These are phyloP conservation scores for Otolemur garnettii DNA, from an alignment of 2,113 vertebrate species.

Conservation along the genomic window DNA sequence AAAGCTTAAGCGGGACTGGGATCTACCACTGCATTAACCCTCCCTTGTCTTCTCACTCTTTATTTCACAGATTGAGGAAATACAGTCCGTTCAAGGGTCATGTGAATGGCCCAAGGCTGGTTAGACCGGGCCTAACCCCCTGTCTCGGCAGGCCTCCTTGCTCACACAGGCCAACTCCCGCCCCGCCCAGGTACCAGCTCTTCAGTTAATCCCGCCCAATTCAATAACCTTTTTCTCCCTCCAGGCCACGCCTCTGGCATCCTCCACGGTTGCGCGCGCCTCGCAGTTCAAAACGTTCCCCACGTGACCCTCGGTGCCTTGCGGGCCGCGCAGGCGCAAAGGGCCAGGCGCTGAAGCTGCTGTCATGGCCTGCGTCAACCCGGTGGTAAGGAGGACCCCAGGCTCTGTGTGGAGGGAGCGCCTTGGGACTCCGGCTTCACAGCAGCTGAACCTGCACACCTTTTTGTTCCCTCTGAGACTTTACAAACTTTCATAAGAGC, in stretches of 20 bases:
- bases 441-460: background rate
- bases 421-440: fast-evolving
- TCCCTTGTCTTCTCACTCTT: background rate
- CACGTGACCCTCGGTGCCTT: fast-evolving
- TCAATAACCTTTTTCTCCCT: background rate
- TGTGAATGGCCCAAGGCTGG: fast-evolving
- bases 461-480: fast-evolving
- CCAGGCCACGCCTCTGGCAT: background rate
- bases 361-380: conserved; percentile 81
- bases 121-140: background rate
- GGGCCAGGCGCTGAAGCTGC: fast-evolving
- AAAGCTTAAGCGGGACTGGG: background rate
- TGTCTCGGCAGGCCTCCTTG: fast-evolving
- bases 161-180: fast-evolving
- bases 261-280: background rate
- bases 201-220: fast-evolving
- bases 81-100: background rate
- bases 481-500: background rate
- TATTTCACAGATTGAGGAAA: background rate
- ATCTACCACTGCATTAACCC: background rate
- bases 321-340: background rate
- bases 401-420: background rate
- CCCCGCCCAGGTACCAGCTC: fast-evolving
- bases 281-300: background rate
- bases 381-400: conserved; percentile 82